Percentiles rank a stretch among this genome's conserved stretches.
phyloP scores from a whole-genome alignment of 2,888 invertebrate genomes.

The Nomada ferruginata region DNA sequence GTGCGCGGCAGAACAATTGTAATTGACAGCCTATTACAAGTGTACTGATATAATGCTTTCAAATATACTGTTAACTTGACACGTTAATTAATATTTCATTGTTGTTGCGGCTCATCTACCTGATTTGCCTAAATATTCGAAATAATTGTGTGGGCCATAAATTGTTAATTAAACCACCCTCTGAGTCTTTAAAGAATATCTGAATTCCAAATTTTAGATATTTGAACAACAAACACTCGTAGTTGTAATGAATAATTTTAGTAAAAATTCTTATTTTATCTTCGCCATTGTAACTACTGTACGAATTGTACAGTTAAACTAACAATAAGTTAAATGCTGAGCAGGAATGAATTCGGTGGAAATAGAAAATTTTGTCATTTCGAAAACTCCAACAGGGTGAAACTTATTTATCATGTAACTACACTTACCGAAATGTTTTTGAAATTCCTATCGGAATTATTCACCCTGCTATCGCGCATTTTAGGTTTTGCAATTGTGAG shows the following conservation, averaged over 20 bases:
- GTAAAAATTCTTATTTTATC: too few species aligned
- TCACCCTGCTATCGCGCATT: constrained; percentile 24
- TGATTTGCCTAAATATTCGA: neutral
- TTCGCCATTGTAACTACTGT: neutral
- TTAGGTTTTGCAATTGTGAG: neutral
- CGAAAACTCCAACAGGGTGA: neutral
- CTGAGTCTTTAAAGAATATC: too few species aligned
- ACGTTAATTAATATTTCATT: neutral
- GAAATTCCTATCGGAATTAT: constrained; percentile 10
- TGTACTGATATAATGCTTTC: neutral
- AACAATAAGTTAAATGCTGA: neutral
- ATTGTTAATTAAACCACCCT: neutral
- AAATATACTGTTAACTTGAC: neutral
- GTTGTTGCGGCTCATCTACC: neutral
- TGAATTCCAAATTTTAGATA: too few species aligned
- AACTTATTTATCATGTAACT: neutral
- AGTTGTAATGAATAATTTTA: too few species aligned
- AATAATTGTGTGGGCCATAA: neutral
- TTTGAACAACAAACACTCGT: too few species aligned
- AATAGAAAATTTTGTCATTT: neutral
- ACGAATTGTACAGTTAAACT: constrained; percentile 11
- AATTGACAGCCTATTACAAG: constrained; percentile 8
- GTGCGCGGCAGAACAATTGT: too few species aligned
- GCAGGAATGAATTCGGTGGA: constrained; percentile 10
- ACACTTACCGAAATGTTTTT: neutral